These are phyloP conservation scores for Tanytarsus gracilentus DNA, from an alignment of 2,888 invertebrate species.

Conservation along the genomic window DNA sequence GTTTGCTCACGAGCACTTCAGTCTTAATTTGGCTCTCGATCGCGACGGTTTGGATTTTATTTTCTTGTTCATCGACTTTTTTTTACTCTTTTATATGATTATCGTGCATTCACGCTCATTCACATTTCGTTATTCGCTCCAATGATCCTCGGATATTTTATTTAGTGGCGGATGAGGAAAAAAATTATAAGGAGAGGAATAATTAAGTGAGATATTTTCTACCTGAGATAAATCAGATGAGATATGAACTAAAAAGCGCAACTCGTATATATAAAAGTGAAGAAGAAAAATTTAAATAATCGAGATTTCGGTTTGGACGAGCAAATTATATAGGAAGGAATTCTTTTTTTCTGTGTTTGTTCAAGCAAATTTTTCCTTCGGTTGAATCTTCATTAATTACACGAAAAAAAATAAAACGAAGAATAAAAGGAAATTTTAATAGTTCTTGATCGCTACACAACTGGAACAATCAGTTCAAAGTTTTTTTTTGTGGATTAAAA, in stretches of 20 bases:
- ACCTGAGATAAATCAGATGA: not conserved
- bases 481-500: not conserved
- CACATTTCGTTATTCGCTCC: too few relatives aligned
- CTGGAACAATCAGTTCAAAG: not conserved
- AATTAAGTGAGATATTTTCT: not conserved
- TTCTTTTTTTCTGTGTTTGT: not conserved
- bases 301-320: too few relatives aligned
- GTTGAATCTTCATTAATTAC: not conserved
- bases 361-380: too few relatives aligned
- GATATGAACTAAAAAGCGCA: too few relatives aligned
- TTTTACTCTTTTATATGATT: too few relatives aligned
- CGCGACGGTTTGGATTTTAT: conserved; percentile 3
- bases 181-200: not conserved
- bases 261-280: too few relatives aligned
- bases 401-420: not conserved
- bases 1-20: conserved; percentile 17
- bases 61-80: too few relatives aligned
- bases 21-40: conserved; percentile 22
- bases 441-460: not conserved
- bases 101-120: too few relatives aligned
- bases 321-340: too few relatives aligned
- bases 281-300: too few relatives aligned
- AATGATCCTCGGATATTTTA: not conserved
- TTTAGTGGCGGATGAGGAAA: not conserved
- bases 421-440: not conserved